Conservation (phyloP, 2,113 vertebrate species). For the Raja brachyura region DNA sequence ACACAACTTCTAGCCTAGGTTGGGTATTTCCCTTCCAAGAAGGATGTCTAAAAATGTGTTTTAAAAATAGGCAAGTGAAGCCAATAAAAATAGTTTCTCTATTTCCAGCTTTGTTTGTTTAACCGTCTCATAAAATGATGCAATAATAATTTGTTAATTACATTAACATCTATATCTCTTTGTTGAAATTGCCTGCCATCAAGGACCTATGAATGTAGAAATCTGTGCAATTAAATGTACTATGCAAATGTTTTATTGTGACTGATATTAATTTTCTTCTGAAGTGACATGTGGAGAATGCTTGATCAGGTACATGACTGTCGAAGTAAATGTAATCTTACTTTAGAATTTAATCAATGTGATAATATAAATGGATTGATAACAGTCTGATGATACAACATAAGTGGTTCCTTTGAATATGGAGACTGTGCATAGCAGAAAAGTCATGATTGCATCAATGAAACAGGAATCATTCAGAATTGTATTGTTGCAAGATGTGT, state of each 20-base stretch:
- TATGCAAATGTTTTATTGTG: background rate
- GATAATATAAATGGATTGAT: conserved; percentile 11
- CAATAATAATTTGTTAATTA: background rate
- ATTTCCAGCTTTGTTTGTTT: background rate
- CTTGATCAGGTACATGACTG: background rate
- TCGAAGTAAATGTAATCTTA: background rate
- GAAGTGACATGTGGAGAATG: background rate
- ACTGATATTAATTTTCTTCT: conserved; percentile 22
- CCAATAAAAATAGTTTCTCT: background rate
- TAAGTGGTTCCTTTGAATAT: background rate
- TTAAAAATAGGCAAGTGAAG: background rate
- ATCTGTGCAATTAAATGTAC: background rate
- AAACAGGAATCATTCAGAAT: background rate
- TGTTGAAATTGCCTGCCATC: background rate
- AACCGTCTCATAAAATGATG: background rate
- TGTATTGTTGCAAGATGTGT: background rate
- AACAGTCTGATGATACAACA: background rate
- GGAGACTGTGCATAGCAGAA: background rate
- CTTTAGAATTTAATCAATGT: conserved; percentile 18
- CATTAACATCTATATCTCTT: background rate
- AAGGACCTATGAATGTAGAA: background rate
- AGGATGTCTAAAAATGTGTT: background rate
- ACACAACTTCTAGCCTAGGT: background rate
- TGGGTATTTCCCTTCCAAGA: background rate
- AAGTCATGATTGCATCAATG: background rate